phyloP scores from a whole-genome alignment of 2,888 invertebrate species.

The Sicus ferrugineus region DNA sequence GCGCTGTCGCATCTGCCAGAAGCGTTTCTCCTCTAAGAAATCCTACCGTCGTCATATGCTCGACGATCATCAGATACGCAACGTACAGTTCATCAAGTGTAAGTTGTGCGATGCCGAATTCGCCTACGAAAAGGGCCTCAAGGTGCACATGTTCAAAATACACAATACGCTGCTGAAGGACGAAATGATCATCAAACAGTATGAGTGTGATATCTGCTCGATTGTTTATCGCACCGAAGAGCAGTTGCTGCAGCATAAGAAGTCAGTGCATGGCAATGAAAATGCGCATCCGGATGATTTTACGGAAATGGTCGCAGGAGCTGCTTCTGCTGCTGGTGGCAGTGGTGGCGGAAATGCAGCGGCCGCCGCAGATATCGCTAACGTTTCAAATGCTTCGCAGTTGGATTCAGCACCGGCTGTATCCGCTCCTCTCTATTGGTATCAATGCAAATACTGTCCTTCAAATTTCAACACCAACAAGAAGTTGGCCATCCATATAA shows the following conservation, averaged over 20 bases:
- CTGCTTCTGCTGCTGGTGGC: conserved; percentile 28
- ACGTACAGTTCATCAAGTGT: conserved; percentile 64
- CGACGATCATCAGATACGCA: conserved; percentile 62
- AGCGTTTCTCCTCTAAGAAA: conserved; percentile 63
- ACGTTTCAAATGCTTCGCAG: conserved; percentile 41
- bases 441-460: conserved; percentile 64
- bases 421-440: conserved; percentile 57
- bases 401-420: conserved; percentile 14
- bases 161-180: conserved; percentile 60
- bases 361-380: conserved; percentile 37
- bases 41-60: conserved; percentile 64
- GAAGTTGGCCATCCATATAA: conserved; percentile 64
- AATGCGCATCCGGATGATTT: conserved; percentile 44
- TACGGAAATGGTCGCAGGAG: conserved; percentile 35
- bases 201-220: conserved; percentile 63
- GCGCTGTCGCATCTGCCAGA: conserved; percentile 64
- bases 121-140: conserved; percentile 64
- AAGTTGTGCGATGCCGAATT: conserved; percentile 64
- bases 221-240: conserved; percentile 61
- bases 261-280: conserved; percentile 55
- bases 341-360: conserved; percentile 14
- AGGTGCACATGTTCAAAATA: conserved; percentile 64
- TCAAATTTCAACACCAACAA: conserved; percentile 65
- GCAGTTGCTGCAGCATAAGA: conserved; percentile 60
- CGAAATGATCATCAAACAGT: conserved; percentile 61